Evolutionary conservation across 2,113 vertebrate species (phyloP), one percentile per base, ranked within the genome.

Genomic region (Albula goreensis): DNA sequence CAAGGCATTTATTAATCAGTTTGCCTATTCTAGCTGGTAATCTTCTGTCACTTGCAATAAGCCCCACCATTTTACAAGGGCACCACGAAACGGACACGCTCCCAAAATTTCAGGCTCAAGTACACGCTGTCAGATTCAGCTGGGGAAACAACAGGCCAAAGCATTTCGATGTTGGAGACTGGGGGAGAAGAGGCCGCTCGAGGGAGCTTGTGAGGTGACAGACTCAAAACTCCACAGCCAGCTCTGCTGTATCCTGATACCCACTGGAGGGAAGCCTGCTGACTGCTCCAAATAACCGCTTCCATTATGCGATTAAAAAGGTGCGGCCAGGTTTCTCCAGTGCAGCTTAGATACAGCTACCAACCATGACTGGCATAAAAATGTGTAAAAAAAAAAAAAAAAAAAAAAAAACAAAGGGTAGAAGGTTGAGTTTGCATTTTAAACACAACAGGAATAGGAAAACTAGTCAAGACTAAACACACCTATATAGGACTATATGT

Each of bases 291-390:
- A 80, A 50, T 50, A 80, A 50, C 41, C 6, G 78, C 41, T 50
- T 80, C 48, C 78, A 80, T 80, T 80, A 50, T 17, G 78, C 50
- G 78, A 80, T 80, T 80, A 80, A 17, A 17, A 80, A 49, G 50
- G 41, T 80, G 78, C 50, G 78, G n/a, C 70, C n/a, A 25, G 19
- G 17, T 17, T 70, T 70, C 63, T 17, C n/a, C 17, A 17, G 4
- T 70, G 63, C 22, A 70, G 63, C 17, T n/a, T n/a, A n/a, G 22
- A 74, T 74, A n/a, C 31, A n/a, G 5, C 70, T 74, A 74, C 17
- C 17, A 70, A 70, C 22, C 8, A 4, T 56, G 31, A 41, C 60
- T 66, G 19, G 15, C 60, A 74, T 74, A 22, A 74, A 22, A 74
- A 41, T 41, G 31, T 41, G n/a, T n/a, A n/a, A 41, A 41, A 41